A percentile compares a stretch with the other conserved stretches of the same genome.
Evolutionary conservation across 1,140 invertebrate genomes (phyloP).

Genomic region (Lethrus apterus): DNA sequence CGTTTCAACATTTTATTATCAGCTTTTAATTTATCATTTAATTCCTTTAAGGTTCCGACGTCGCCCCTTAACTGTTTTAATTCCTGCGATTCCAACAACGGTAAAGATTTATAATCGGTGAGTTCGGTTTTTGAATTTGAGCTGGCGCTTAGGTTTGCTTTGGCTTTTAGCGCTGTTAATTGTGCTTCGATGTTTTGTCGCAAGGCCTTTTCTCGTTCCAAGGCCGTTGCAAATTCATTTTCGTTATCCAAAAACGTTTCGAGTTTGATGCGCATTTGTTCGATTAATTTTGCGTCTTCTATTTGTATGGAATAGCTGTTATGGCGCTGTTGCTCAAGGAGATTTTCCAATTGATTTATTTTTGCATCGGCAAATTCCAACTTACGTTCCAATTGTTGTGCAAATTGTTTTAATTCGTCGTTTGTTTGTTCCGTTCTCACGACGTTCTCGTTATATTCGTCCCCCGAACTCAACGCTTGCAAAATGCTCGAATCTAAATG

Average conservation of each 20-base stretch:
- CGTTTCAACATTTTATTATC: conserved; percentile 26
- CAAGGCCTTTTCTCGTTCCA: conserved; percentile 48
- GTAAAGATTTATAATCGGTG: conserved; percentile 33
- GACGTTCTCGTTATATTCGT: conserved; percentile 10
- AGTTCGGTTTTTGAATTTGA: conserved; percentile 23
- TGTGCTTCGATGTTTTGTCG: conserved; percentile 47
- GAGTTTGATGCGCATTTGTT: conserved; percentile 52
- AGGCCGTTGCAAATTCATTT: conserved; percentile 50
- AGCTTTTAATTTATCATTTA: conserved; percentile 38
- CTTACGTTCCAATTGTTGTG: conserved; percentile 41
- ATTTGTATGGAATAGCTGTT: conserved; percentile 45
- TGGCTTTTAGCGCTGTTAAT: conserved; percentile 28
- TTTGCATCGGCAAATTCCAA: conserved; percentile 43
- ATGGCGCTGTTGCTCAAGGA: conserved; percentile 46
- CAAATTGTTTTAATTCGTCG: conserved; percentile 19
- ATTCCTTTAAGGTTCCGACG: conserved; percentile 44
- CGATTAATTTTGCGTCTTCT: conserved; percentile 54
- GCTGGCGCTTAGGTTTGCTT: conserved; percentile 29
- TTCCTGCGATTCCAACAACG: conserved; percentile 39
- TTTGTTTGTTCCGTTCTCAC: conserved; percentile 41
- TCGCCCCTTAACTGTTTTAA: conserved; percentile 44
- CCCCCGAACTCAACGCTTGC: conserved; percentile 33
- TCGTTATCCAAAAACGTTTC: conserved; percentile 55
- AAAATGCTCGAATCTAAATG: conserved; percentile 51
- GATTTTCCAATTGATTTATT: conserved; percentile 42